Base-by-base conservation (phyloP, 1,140 invertebrate genomes). In the Phortica variegata region DNA sequence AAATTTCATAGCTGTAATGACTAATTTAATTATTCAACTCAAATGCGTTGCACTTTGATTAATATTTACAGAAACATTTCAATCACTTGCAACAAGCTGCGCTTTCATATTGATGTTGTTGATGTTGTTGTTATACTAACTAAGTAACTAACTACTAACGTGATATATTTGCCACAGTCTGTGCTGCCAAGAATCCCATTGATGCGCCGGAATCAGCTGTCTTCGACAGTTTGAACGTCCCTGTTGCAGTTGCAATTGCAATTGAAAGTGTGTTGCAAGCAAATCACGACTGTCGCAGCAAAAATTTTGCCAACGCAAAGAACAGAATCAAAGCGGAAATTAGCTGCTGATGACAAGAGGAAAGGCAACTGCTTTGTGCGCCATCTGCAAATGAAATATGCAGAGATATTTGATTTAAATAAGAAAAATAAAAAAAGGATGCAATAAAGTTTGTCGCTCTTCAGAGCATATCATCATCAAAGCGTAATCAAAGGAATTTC, bases 111-210 rank as follows among this genome's bases (percentile, higher is more conserved):
- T 40, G 3, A 6, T 34, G 12, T 34, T 34, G 33, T 34, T n/a
- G n/a, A n/a, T n/a, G n/a, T n/a, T n/a, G n/a, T n/a, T 40, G 52
- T 59, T 60, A 51, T 50, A 45, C 60, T 66, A 68, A 62, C 62
- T 68, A 66, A 52, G n/a, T n/a, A n/a, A n/a, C 63, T 63, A 66
- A 55, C 63, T 66, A 66, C 68, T 61, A 54, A 53, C 50, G 57
- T 66, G 63, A 66, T 66, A 68, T 66, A 66, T 56, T 63, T 66
- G 62, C 55, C 60, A 52, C 47, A 50, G 50, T n/a, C n/a, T n/a
- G n/a, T n/a, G n/a, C n/a, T n/a, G n/a, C n/a, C n/a, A n/a, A n/a
- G n/a, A n/a, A n/a, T n/a, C n/a, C n/a, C n/a, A n/a, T n/a, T n/a
- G n/a, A n/a, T n/a, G n/a, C n/a, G n/a, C n/a, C n/a, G n/a, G n/a